Conservation (phyloP, 2,113 vertebrate species). For the Chaenocephalus aceratus region DNA sequence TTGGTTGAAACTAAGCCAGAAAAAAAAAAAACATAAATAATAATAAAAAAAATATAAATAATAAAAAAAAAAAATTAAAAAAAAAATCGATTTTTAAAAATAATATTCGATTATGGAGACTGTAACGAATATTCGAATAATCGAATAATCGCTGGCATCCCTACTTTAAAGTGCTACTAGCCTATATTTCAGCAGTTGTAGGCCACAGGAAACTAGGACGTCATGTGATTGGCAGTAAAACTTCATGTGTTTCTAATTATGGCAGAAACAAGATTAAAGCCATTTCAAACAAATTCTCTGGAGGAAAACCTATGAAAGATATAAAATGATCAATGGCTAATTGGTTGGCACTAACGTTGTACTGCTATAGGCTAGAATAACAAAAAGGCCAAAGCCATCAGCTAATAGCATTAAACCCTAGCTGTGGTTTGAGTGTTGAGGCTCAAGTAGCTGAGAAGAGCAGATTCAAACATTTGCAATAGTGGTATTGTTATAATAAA, state of each 20-base stretch:
- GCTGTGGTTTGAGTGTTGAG: not conserved
- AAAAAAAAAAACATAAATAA: no score
- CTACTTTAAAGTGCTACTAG: conserved; percentile 36
- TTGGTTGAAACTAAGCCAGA: no score
- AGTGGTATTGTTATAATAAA: not conserved
- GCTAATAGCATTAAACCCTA: conserved; percentile 7
- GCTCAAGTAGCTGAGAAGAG: not conserved
- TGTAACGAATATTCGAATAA: no score
- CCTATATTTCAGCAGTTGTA: conserved; percentile 60
- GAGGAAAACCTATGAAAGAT: conserved; percentile 7
- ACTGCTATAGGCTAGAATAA: not conserved
- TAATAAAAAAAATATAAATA: no score
- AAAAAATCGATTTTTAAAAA: no score
- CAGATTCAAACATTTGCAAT: not conserved
- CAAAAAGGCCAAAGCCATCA: conserved; percentile 14
- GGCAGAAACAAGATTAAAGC: conserved; percentile 49
- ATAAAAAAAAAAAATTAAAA: no score
- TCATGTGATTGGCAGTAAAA: conserved; percentile 63
- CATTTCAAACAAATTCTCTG: conserved; percentile 24
- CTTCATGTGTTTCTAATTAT: conserved; percentile 72
- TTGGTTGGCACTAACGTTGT: not conserved
- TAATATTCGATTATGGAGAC: no score
- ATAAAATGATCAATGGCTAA: conserved; percentile 27
- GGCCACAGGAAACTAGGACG: conserved; percentile 73
- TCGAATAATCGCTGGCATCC: no score